Evolutionary conservation across 2,797 vertebrate genomes (phyloP).

Genomic region (Sebastes jordani): DNA sequence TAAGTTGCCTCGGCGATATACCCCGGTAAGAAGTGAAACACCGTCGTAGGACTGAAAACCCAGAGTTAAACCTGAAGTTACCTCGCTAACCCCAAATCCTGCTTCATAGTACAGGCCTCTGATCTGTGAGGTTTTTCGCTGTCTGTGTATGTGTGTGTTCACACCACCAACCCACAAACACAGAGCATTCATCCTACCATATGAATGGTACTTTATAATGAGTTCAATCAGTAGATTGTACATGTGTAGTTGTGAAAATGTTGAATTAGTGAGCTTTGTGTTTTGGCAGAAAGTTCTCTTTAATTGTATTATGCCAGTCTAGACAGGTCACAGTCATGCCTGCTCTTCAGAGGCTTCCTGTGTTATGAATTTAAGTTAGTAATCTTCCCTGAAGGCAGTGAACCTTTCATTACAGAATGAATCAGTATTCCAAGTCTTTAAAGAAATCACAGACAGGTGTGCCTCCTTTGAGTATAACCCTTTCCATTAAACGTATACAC

Average conservation of each 20-base stretch:
- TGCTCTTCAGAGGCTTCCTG: background rate
- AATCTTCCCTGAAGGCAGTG: background rate
- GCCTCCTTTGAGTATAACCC: background rate
- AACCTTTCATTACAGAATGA: background rate
- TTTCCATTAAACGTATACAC: background rate
- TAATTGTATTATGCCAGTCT: background rate
- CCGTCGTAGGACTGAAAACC: no score
- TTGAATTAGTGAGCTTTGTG: background rate
- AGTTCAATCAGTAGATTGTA: background rate
- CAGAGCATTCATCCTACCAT: no score
- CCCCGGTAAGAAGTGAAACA: no score
- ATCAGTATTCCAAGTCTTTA: background rate
- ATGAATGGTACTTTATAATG: background rate
- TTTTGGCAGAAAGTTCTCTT: background rate
- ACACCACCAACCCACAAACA: background rate
- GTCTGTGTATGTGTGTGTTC: background rate
- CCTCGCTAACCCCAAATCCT: no score
- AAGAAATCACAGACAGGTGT: background rate
- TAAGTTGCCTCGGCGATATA: no score
- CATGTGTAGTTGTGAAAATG: background rate
- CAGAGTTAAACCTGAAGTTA: no score
- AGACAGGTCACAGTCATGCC: background rate
- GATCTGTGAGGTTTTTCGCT: no score
- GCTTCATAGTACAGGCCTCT: no score
- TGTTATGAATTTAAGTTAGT: background rate